Base-by-base conservation (phyloP, 2,797 vertebrate species). In the Gymnothorax javanicus region DNA sequence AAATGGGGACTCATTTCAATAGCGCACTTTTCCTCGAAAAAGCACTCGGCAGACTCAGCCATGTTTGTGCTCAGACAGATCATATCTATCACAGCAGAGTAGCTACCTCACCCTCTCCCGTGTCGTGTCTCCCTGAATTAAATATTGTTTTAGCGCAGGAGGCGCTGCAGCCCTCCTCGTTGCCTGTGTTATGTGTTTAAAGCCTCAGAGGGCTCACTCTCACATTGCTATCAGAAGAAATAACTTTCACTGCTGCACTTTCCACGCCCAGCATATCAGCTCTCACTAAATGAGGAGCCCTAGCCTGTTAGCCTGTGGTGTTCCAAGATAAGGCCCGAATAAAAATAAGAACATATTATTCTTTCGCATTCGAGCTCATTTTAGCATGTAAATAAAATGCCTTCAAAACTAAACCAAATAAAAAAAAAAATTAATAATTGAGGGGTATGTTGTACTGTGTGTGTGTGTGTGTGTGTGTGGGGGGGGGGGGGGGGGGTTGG, bases 61-160 rank as follows among this genome's bases (percentile, higher is more conserved):
- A 13, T 23, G 52, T 85, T 71, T 85, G 27, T 69, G 43, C 73
- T 73, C 73, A n/a, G 84, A 69, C 50, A 54, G 50, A 73, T 71
- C 84, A 57, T 73, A 73, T 85, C n/a, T 23, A 57, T 73, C 71
- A 56, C 27, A 62, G 17, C 52, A 54, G 59, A 54, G 73, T 86
- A 73, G 79, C 81, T 86, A 86, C 85, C 59, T 71, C 52, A 13
- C 69, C 43, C 58, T 79, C 23, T 17, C 81, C 73, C 50, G n/a
- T 43, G 57, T 86, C 58, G 4, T 62, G 56, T 57, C 77, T 33
- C 64, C 52, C 56, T 85, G 64, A 71, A 71, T 85, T 85, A 73
- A 85, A 69, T 27, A 64, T 85, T 54, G n/a, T 73, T 73, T 54
- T 5, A 56, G 60, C 6, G 54, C 1, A n/a, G 15, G 15, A 43